These are phyloP conservation scores for Drepanosiphum platanoidis DNA, from an alignment of 2,888 invertebrate species.

Conservation along the genomic window DNA sequence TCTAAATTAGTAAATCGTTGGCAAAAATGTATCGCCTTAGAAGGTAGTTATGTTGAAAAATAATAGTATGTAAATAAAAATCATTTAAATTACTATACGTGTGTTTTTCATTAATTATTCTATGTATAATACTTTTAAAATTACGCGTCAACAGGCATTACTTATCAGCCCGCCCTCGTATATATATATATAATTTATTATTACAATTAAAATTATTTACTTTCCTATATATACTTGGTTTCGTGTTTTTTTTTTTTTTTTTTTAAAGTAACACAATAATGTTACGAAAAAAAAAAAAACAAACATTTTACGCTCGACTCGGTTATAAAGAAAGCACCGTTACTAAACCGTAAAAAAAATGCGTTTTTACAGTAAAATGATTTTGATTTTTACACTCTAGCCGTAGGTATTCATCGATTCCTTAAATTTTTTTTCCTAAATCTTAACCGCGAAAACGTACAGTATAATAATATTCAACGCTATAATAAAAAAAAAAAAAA, in stretches of 20 bases:
- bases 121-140: too few species aligned
- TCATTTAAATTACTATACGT: too few species aligned
- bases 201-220: conserved; percentile 41
- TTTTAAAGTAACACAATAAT: conserved; percentile 17
- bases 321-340: conserved; percentile 44
- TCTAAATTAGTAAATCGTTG: too few species aligned
- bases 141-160: too few species aligned
- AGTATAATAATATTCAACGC: too few species aligned
- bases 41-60: too few species aligned
- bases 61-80: too few species aligned
- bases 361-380: conserved; percentile 34
- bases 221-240: not conserved
- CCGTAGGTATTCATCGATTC: conserved; percentile 26
- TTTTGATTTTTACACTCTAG: conserved; percentile 57
- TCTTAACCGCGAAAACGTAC: conserved; percentile 11
- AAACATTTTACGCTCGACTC: conserved; percentile 19
- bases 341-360: conserved; percentile 42
- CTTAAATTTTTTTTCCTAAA: conserved; percentile 10
- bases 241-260: not conserved
- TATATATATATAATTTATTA: not conserved
- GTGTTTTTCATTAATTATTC: too few species aligned
- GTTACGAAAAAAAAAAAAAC: too few species aligned
- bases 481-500: conserved; percentile 14
- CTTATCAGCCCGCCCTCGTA: too few species aligned
- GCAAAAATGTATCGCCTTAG: too few species aligned